These are phyloP conservation scores for Apamea sordens DNA, from an alignment of 2,888 invertebrate species.

Conservation along the genomic window DNA sequence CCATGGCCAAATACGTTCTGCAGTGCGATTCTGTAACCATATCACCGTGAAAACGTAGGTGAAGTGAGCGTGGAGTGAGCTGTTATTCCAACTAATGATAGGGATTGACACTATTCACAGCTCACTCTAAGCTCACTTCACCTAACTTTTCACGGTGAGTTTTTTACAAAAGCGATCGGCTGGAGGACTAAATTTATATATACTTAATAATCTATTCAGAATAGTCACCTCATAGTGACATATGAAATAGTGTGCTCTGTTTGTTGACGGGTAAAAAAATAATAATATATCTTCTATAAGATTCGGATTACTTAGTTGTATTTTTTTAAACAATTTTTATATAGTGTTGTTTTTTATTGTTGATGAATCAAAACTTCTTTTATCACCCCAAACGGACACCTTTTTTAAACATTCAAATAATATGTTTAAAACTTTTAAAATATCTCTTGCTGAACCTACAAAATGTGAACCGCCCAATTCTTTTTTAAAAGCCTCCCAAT, in stretches of 20 bases:
- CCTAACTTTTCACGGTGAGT: no score
- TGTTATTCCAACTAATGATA: no score
- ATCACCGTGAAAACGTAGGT: no score
- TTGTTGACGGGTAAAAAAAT: no score
- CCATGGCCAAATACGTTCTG: no score
- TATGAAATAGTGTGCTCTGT: no score
- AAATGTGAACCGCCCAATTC: background rate
- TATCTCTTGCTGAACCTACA: background rate
- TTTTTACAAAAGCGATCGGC: no score
- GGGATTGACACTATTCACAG: no score
- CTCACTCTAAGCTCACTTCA: no score
- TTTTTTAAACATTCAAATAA: background rate
- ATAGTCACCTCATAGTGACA: background rate
- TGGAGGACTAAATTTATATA: no score
- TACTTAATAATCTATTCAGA: background rate
- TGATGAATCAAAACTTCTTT: background rate
- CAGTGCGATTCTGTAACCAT: no score
- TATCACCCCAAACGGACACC: background rate
- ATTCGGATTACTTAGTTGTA: background rate
- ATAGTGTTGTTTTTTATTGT: background rate
- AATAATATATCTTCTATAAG: background rate
- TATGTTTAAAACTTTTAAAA: background rate
- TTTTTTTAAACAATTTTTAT: background rate
- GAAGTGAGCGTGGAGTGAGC: no score
- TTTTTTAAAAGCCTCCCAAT: background rate